phyloP scores from a whole-genome alignment of 2,113 vertebrate species.

The Cyphomyrus plagiostoma region DNA sequence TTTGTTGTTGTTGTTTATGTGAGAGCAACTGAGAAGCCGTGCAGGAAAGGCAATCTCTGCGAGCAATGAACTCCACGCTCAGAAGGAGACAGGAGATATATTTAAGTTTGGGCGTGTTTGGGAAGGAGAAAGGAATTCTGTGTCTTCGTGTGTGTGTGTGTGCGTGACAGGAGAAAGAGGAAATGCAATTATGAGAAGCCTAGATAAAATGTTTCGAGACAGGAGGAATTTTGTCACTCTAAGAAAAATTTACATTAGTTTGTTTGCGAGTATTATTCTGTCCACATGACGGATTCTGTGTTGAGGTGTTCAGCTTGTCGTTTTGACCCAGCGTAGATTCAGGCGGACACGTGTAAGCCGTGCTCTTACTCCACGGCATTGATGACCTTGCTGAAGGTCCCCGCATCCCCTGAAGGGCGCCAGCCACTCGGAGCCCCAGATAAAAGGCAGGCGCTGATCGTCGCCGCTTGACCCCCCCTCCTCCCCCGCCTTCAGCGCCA shows the following conservation, averaged over 20 bases:
- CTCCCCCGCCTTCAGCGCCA: conserved; percentile 19
- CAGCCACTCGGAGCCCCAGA: conserved; percentile 3
- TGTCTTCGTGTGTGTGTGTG: conserved; percentile 14
- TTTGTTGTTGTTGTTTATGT: neutral
- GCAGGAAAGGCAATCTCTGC: conserved; percentile 11
- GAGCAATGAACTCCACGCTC: conserved; percentile 29
- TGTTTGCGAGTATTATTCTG: neutral
- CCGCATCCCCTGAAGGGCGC: neutral
- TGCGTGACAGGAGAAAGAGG: neutral
- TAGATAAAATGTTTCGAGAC: neutral
- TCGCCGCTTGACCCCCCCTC: conserved; percentile 36
- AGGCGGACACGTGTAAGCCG: neutral
- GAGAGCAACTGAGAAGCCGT: conserved; percentile 7
- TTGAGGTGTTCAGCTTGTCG: neutral
- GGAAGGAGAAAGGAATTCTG: neutral
- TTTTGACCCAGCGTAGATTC: neutral
- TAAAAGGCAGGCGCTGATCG: conserved; percentile 27
- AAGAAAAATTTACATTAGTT: neutral
- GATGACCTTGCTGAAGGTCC: neutral
- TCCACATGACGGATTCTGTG: neutral
- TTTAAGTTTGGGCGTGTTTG: conserved; percentile 17
- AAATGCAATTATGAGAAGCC: neutral
- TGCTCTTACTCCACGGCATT: neutral
- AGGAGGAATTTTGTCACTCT: neutral
- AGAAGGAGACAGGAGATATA: conserved; percentile 9